A percentile compares a stretch with the other conserved stretches of the same genome.
phyloP scores from a whole-genome alignment of 1,140 invertebrate species.

The Papilio xuthus region DNA sequence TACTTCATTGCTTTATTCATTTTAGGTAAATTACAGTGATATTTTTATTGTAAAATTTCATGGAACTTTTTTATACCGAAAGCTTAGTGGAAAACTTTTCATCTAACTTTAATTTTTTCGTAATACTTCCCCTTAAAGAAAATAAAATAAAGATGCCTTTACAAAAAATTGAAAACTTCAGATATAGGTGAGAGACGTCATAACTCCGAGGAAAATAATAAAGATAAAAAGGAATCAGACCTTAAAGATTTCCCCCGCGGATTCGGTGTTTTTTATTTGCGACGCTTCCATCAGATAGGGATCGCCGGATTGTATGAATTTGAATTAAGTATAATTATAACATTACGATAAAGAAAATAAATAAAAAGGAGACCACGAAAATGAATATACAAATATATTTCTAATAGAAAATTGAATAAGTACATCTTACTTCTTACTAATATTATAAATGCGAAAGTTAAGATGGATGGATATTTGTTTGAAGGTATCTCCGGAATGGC shows the following conservation, averaged over 20 bases:
- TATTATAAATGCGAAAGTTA: too few relatives aligned
- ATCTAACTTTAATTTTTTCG: background rate
- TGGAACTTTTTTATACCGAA: background rate
- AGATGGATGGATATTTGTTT: too few relatives aligned
- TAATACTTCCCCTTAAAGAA: conserved; percentile 36
- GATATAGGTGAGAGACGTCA: conserved; percentile 51
- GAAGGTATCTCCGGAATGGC: too few relatives aligned
- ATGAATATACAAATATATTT: background rate
- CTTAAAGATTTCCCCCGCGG: conserved; percentile 57
- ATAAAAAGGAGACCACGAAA: background rate
- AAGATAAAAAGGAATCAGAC: conserved; percentile 55
- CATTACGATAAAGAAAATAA: conserved; percentile 1
- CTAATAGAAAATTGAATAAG: too few relatives aligned
- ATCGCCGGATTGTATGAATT: conserved; percentile 45
- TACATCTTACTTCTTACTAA: too few relatives aligned
- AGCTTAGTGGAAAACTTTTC: background rate
- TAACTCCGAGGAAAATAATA: conserved; percentile 52
- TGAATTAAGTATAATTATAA: conserved; percentile 45
- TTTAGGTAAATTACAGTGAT: too few relatives aligned
- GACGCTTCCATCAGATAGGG: conserved; percentile 50
- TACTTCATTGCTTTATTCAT: too few relatives aligned
- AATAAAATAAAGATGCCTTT: conserved; percentile 37
- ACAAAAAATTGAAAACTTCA: conserved; percentile 40
- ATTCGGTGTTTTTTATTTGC: conserved; percentile 52
- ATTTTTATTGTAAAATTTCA: too few relatives aligned